Base-by-base conservation (phyloP, 2,888 invertebrate species). In the Calameuta filiformis region DNA sequence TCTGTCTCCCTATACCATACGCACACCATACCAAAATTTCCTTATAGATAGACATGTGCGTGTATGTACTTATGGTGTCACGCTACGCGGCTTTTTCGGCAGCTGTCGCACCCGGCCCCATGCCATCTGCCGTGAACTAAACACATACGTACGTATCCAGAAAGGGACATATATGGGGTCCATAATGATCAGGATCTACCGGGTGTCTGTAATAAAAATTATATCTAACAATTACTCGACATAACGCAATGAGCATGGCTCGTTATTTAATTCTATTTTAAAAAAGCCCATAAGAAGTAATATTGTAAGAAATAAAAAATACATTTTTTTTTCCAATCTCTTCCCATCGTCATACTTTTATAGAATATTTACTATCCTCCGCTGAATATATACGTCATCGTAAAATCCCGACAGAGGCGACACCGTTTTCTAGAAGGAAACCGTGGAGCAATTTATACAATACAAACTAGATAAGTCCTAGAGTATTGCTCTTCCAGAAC, bases 51-150 rank as follows among this genome's bases (percentile, higher is more conserved):
- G 23, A 56, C 23, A 56, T 56, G 56, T 56, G 56, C 56, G 56
- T 56, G 56, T 74, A 74, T 23, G 74, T 35, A 34, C 37, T 74
- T 71, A 75, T 75, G 79, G 79, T 81, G 83, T 83, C 83, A 84
- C 80, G 84, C 79, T 77, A 80, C 81, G 80, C 79, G 80, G 81
- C 79, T 81, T 83, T 84, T 84, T 84, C 77, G 84, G 87, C 87
- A 88, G 89, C 89, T 88, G 89, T 83, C 81, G 78, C 86, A 83
- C 82, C 85, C 85, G 83, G 83, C 82, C 84, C 83, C 85, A 83
- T 82, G 83, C 88, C 88, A 88, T 88, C 88, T 88, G 88, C 85
- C 86, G 85, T 85, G 79, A 82, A 83, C 79, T 81, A 84, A 82
- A 80, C 81, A 81, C 74, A 74, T 35, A 35, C 31, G 71, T 33